phyloP scores from a whole-genome alignment of 37 sponge, comb jelly and placozoan genomes.

The Cliona cf. orientalis region DNA sequence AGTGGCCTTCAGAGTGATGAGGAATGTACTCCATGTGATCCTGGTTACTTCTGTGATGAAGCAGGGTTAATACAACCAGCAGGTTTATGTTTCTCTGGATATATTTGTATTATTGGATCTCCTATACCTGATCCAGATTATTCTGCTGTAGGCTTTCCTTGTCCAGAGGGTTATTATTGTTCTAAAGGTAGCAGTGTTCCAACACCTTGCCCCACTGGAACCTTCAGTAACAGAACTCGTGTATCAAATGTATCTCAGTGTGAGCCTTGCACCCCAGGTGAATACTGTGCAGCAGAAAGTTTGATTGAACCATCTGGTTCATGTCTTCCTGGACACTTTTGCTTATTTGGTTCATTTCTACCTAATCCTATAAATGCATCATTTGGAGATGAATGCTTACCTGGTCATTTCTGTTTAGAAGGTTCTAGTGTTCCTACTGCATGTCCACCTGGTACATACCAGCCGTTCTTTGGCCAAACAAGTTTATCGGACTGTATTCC shows the following conservation, averaged over 20 bases:
- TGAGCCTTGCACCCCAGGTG: neutral
- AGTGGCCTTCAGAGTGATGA: neutral
- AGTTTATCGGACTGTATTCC: neutral
- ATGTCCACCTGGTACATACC: neutral
- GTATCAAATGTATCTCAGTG: neutral
- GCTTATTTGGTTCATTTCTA: neutral
- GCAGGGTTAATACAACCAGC: neutral
- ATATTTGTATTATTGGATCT: neutral
- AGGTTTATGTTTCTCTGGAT: neutral
- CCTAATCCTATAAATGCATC: neutral
- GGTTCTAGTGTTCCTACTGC: neutral
- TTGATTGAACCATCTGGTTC: neutral
- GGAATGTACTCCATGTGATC: neutral
- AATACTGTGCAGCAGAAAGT: neutral
- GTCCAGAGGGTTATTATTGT: constrained; percentile 7
- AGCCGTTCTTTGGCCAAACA: neutral
- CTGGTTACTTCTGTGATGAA: neutral
- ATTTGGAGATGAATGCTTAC: neutral
- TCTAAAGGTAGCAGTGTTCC: neutral
- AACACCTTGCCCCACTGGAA: neutral
- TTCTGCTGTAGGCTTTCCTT: neutral
- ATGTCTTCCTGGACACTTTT: neutral
- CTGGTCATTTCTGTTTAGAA: neutral
- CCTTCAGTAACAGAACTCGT: neutral
- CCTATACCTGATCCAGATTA: neutral